phyloP scores from a whole-genome alignment of 1,140 invertebrate genomes.

The Solenopsis fugax region DNA sequence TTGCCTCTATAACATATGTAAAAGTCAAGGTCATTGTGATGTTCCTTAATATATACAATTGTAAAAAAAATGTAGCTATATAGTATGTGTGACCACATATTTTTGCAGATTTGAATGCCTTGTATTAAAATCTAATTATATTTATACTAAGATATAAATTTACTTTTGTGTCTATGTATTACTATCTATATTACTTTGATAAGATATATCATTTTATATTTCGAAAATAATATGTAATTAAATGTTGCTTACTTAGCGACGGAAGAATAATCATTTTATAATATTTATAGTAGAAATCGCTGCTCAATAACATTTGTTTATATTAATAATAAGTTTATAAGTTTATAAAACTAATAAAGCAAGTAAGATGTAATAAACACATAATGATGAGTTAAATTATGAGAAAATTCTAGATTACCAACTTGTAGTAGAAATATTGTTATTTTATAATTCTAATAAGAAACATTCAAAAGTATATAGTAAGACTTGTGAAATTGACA shows the following conservation, averaged over 20 bases:
- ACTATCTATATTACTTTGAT: background rate
- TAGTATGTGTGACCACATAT: too few relatives aligned
- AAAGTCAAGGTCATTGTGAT: too few relatives aligned
- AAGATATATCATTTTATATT: background rate
- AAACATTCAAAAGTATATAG: too few relatives aligned
- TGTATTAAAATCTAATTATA: constrained; percentile 8
- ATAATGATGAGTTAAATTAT: constrained; percentile 14
- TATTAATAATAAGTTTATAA: too few relatives aligned
- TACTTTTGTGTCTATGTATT: constrained; percentile 1
- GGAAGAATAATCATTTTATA: constrained; percentile 64
- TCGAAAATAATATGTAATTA: constrained; percentile 17
- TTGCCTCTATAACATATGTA: too few relatives aligned
- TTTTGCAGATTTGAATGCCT: constrained; percentile 49
- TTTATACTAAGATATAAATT: constrained; percentile 24
- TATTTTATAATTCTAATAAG: constrained; percentile 4
- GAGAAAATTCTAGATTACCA: background rate
- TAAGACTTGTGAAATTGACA: too few relatives aligned
- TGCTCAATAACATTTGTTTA: constrained; percentile 45
- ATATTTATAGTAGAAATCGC: constrained; percentile 1
- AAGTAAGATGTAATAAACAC: too few relatives aligned
- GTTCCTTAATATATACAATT: too few relatives aligned
- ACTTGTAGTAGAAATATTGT: background rate
- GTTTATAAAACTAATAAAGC: background rate
- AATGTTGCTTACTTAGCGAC: constrained; percentile 19
- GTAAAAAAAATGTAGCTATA: too few relatives aligned